Conservation (phyloP, 2,113 vertebrate genomes). For the Nerophis lumbriciformis region DNA sequence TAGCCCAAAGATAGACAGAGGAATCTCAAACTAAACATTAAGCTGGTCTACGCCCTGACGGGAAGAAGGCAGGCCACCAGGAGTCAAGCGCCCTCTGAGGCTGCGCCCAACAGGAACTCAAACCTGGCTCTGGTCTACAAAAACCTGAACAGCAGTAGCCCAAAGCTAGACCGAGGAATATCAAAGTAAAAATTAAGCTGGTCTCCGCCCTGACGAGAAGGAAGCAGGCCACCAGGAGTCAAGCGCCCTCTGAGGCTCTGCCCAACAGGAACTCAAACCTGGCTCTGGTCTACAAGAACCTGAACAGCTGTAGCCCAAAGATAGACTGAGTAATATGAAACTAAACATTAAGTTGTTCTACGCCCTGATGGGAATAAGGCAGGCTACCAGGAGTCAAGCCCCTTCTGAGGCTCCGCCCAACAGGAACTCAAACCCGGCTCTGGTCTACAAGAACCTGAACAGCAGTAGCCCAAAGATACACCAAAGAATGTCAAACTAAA, state of each 20-base stretch:
- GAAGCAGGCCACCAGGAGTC: background rate
- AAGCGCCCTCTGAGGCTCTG: conserved; percentile 26
- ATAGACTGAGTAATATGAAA: conserved; percentile 4
- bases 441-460: no score
- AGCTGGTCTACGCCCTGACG: conserved; percentile 55
- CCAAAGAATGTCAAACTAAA: no score
- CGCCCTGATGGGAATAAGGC: conserved; percentile 27
- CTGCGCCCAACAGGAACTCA: conserved; percentile 25
- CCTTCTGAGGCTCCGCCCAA: conserved; percentile 24
- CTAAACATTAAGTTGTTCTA: conserved; percentile 54
- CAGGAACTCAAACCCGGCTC: conserved; percentile 5
- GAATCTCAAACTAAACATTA: background rate
- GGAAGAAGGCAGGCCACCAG: background rate
- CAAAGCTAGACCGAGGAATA: no score
- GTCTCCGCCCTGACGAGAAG: conserved; percentile 37
- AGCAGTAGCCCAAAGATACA: no score
- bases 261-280: conserved; percentile 35
- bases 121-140: conserved; percentile 9
- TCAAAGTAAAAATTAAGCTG: conserved; percentile 36
- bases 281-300: conserved; percentile 35
- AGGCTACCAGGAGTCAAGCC: background rate
- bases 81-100: conserved; percentile 28
- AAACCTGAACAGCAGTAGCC: no score
- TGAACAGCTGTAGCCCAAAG: conserved; percentile 17
- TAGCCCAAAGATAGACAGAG: no score